Evolutionary conservation across 2,797 vertebrate genomes (phyloP), one percentile per base, ranked within the genome.

Genomic region (Apogon hyalosoma): DNA sequence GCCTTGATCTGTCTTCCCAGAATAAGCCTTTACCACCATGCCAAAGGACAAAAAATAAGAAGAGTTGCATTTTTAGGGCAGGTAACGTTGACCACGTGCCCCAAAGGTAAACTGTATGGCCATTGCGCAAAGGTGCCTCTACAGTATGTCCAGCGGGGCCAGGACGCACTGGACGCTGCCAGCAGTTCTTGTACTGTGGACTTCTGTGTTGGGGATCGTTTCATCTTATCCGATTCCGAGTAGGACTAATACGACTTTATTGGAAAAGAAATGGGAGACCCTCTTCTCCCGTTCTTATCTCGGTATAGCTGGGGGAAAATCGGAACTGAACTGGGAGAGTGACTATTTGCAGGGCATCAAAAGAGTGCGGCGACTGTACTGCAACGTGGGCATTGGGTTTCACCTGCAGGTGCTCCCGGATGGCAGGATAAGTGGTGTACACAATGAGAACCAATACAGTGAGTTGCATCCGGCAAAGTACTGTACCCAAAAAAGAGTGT

Each of bases 371-470:
- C 95, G 96, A 78, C 96, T 99, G 69, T 99, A 98, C 94, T 99
- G 97, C 96, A 98, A 98, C 91, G 95, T 97, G 92, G 97, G 98
- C 94, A 99, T 98, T 90, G 97, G 98, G 92, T 98, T 97, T 92
- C 97, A 99, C 94, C 96, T 99, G 89, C 97, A 99, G 94, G 95
- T 99, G 91, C 92, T 95, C 84, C 96, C 96, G 79, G 95, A 96
- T 66, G 96, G 96, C 92, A 92, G 89, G 93, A 96, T 99, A 92
- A 95, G 92, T 91, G 97, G 97, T 82, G 94, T 92, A 73, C 97
- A 99, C 91, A 94, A 87, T 90, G 97, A 98, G 91, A 97, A 93
- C 93, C 96, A 93, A 91, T 95, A 99, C 97, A 99, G 98, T 98
- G 95, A 99, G 90, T 92, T 51, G 63, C 46, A 87, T 77, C 73